Conservation (phyloP, 2,888 invertebrate genomes). For the Hemaris fuciformis region DNA sequence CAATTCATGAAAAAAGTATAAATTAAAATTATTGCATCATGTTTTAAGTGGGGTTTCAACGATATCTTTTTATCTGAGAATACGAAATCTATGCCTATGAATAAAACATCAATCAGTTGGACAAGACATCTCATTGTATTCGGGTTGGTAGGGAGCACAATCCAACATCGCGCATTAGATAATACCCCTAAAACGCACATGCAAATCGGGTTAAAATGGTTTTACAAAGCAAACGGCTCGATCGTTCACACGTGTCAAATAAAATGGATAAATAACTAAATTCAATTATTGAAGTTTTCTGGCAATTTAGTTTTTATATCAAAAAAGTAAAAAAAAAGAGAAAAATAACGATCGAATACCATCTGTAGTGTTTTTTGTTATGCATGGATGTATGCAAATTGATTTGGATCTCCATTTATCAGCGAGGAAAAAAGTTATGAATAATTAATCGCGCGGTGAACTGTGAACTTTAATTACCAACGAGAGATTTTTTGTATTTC, state of each 20-base stretch:
- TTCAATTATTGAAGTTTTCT: too few species aligned
- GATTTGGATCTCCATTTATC: background rate
- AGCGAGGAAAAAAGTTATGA: background rate
- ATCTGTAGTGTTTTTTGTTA: background rate
- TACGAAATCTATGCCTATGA: background rate
- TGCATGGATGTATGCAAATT: background rate
- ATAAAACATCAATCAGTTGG: background rate
- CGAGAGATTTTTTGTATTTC: background rate
- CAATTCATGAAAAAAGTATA: too few species aligned
- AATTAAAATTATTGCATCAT: too few species aligned
- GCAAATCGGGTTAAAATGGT: background rate
- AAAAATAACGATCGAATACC: background rate
- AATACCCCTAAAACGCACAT: background rate
- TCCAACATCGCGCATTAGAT: background rate
- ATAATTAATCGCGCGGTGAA: background rate
- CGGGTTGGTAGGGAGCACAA: background rate
- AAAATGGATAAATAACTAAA: too few species aligned
- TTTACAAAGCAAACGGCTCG: background rate
- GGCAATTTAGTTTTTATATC: background rate
- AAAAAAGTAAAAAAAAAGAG: background rate
- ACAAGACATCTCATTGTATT: background rate
- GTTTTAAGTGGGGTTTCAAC: too few species aligned
- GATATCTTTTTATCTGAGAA: too few species aligned
- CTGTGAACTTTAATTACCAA: background rate
- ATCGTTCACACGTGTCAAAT: background rate